These are phyloP conservation scores for Cantharis rustica DNA, from an alignment of 2,888 invertebrate species.

Conservation along the genomic window DNA sequence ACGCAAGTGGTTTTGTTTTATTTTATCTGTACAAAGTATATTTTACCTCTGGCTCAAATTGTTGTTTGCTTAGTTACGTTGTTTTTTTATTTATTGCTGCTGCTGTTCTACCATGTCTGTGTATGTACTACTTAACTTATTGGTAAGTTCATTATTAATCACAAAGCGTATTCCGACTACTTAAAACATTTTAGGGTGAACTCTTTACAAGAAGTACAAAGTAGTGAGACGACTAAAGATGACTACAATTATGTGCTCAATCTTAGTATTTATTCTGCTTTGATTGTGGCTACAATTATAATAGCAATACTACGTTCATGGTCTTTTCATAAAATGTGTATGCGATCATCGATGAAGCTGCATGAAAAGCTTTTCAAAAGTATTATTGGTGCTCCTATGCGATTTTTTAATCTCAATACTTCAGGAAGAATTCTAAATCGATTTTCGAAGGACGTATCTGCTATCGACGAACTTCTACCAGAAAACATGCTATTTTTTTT, in stretches of 20 bases:
- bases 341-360: neutral
- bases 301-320: neutral
- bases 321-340: neutral
- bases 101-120: constrained; percentile 74
- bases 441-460: neutral
- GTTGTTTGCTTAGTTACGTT: constrained; percentile 65
- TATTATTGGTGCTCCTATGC: neutral
- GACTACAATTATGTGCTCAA: neutral
- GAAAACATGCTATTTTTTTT: neutral
- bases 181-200: neutral
- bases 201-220: neutral
- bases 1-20: constrained; percentile 63
- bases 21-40: constrained; percentile 69
- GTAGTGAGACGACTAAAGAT: too few relatives aligned
- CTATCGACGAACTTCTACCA: neutral
- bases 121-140: constrained; percentile 81
- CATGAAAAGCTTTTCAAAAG: neutral
- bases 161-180: too few relatives aligned
- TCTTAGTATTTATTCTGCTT: neutral
- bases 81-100: constrained; percentile 68
- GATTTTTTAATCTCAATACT: neutral
- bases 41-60: constrained; percentile 74
- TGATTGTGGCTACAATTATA: neutral
- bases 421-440: neutral
- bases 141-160: too few relatives aligned